Evolutionary conservation across 2,113 vertebrate species (phyloP).

Genomic region (Zapornia atra): DNA sequence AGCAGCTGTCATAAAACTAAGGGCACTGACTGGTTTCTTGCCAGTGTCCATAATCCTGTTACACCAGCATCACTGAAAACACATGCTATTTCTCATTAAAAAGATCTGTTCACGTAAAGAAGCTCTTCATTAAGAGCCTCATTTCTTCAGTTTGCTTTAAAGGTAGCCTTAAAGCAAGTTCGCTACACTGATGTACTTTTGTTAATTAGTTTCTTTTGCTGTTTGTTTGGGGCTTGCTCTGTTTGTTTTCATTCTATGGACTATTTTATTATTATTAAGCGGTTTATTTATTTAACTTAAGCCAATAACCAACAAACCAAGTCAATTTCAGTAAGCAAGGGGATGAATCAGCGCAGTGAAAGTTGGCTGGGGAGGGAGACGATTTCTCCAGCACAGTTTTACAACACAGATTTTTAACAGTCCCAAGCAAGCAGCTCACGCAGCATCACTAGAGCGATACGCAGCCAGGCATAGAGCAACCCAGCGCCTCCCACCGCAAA

Average conservation of each 20-base stretch:
- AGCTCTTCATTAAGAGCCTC: neutral
- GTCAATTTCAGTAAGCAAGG: neutral
- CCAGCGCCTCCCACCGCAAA: neutral
- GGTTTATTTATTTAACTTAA: neutral
- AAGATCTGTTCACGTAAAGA: neutral
- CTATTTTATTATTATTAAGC: neutral
- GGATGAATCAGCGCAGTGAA: neutral
- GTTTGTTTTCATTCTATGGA: neutral
- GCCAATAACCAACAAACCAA: neutral
- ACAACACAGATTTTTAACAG: fast-evolving
- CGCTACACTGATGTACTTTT: fast-evolving
- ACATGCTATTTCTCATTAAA: neutral
- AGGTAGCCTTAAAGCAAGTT: neutral
- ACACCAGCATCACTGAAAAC: neutral
- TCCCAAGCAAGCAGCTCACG: neutral
- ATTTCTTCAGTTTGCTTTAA: neutral
- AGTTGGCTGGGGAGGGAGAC: neutral
- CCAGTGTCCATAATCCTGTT: neutral
- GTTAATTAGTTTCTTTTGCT: neutral
- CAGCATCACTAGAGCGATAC: neutral
- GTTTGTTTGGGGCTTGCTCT: neutral
- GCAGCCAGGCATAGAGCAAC: neutral
- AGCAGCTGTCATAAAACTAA: neutral
- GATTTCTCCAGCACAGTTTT: neutral
- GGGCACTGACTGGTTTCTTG: neutral